phyloP scores from a whole-genome alignment of 1,140 invertebrate species.

The Nixonia krombeini region DNA sequence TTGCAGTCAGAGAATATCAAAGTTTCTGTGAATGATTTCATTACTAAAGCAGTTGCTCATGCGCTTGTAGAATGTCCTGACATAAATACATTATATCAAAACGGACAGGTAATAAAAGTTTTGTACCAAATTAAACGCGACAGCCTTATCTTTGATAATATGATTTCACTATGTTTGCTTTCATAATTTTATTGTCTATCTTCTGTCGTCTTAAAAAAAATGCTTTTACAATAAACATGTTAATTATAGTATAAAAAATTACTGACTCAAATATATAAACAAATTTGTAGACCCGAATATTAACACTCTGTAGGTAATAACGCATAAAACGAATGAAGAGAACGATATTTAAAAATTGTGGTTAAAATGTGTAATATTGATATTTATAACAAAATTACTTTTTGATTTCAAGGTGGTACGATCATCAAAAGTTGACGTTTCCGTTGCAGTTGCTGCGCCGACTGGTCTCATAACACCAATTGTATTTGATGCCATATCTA shows the following conservation, averaged over 20 bases:
- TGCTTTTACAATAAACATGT: no score
- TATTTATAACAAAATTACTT: no score
- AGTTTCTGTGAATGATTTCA: slow-evolving; percentile 96
- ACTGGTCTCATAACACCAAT: slow-evolving; percentile 99
- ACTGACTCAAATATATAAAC: no score
- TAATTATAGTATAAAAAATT: no score
- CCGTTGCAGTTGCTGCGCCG: slow-evolving; percentile 95
- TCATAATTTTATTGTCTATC: no score
- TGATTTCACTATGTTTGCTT: background rate
- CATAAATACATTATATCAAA: slow-evolving; percentile 78
- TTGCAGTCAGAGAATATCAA: slow-evolving; percentile 85
- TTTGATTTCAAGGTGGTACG: slow-evolving; percentile 76
- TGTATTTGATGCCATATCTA: slow-evolving; percentile 91
- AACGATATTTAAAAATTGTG: no score
- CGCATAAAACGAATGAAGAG: no score
- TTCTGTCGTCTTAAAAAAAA: no score
- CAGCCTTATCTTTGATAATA: no score
- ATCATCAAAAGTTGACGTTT: slow-evolving; percentile 87
- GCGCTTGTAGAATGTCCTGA: slow-evolving; percentile 93
- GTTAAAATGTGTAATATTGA: no score
- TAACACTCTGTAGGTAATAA: no score
- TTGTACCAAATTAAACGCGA: background rate
- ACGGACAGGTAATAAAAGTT: slow-evolving; percentile 52
- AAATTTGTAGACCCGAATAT: no score
- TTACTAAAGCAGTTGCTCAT: slow-evolving; percentile 94